Percentiles rank a stretch among this genome's conserved stretches.
Evolutionary conservation across 1,140 invertebrate species (phyloP).

Genomic region (Schmidtea mediterranea): DNA sequence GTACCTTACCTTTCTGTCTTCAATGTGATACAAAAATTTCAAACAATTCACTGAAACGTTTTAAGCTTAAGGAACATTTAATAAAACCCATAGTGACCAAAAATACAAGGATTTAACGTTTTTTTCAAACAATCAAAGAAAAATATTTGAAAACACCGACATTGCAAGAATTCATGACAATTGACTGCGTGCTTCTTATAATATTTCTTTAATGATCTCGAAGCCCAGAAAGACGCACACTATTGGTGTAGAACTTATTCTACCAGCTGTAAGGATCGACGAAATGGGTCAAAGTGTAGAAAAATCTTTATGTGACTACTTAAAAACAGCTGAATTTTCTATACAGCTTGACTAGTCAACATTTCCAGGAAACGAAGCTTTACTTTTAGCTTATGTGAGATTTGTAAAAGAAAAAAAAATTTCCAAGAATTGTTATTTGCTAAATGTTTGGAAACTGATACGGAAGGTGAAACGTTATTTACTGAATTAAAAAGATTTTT

Average conservation of each 20-base stretch:
- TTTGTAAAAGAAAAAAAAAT: conserved; percentile 2
- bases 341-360: background rate
- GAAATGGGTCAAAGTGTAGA: background rate
- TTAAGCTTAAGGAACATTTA: background rate
- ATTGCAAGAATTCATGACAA: background rate
- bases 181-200: background rate
- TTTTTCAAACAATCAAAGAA: background rate
- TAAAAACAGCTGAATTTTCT: background rate
- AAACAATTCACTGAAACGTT: background rate
- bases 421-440: conserved; percentile 9
- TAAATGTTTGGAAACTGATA: conserved; percentile 9
- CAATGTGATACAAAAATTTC: background rate
- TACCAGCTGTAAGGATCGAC: background rate
- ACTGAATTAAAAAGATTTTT: conserved; percentile 12
- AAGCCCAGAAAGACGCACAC: background rate
- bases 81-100: too few species aligned
- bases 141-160: background rate
- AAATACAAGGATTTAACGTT: background rate
- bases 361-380: background rate
- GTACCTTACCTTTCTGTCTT: background rate
- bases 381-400: background rate
- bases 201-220: background rate
- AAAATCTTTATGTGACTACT: background rate
- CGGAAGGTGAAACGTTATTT: conserved; percentile 10
- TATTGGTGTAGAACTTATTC: background rate